Evolutionary conservation across 1,140 invertebrate species (phyloP), one percentile per base, ranked within the genome.

Genomic region (Apis cerana): DNA sequence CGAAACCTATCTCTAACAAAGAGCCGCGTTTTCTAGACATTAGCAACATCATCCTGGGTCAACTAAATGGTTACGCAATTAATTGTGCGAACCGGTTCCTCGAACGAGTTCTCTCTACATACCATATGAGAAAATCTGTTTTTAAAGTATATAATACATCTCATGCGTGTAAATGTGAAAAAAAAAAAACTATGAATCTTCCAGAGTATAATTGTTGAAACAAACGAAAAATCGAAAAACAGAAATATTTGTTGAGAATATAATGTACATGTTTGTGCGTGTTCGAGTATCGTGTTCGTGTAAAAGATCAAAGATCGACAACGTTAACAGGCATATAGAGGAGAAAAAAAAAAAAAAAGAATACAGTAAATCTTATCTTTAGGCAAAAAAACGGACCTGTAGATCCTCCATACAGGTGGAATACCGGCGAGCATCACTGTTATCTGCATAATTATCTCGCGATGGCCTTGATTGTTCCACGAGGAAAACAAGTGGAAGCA

Each of bases 391-490:
- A 88, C 87, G 83, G 87, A 88, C 87, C 87, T 88, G 87, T 72
- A 71, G 74, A 27, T 88, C 72, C 86, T 85, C 79, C 54, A 65
- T 68, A 82, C 68, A 59, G 80, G 72, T 48, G 82, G 61, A 67
- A 75, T 75, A 75, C 71, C 81, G 80, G 54, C 81, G 50, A 77
- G 80, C 68, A 85, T 75, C 62, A 48, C 67, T 78, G 85, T 67
- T 81, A 77, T 80, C 86, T 85, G 74, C 85, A 71, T 81, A 59
- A 83, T 85, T 83, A 88, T 85, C 80, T 76, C 59, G 43, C 59
- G 65, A 43, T 64, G 87, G 86, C 87, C 87, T 88, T 88, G 87
- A 77, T 82, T 77, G 62, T 81, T 87, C 61, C 78, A 77, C 80
- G 80, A 83, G 77, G 77, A 78, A 89, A 87, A 76, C 76, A 75